Percentiles rank a stretch among this genome's conserved stretches.
Conservation (phyloP, 2,888 invertebrate species). For the Melinopterus prodromus region DNA sequence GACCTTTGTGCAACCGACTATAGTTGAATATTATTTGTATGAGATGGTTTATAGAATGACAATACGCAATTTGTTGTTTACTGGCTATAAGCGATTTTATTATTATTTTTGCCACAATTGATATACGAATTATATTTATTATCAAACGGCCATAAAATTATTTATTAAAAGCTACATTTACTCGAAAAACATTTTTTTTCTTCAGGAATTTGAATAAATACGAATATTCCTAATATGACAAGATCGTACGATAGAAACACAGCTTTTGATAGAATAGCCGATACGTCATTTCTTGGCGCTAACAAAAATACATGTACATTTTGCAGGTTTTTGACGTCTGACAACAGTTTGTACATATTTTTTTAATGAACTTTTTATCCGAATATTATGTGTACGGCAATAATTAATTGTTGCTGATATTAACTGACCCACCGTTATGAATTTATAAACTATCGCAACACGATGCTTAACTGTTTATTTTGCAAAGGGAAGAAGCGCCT, state of each 20-base stretch:
- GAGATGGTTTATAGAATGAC: too few relatives aligned
- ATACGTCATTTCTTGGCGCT: not conserved
- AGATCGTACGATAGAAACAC: not conserved
- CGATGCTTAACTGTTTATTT: constrained; percentile 34
- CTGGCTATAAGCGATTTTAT: too few relatives aligned
- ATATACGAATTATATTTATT: too few relatives aligned
- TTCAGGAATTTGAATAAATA: too few relatives aligned
- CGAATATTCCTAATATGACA: too few relatives aligned
- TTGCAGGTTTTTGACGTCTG: not conserved
- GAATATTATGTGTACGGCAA: not conserved
- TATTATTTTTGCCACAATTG: too few relatives aligned
- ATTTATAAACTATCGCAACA: not conserved
- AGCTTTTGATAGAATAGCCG: not conserved
- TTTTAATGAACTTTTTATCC: not conserved
- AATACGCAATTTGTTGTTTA: too few relatives aligned
- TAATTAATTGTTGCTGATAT: not conserved
- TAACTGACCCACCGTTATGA: not conserved
- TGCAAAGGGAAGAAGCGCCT: constrained; percentile 30
- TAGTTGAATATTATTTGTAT: too few relatives aligned
- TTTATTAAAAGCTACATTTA: too few relatives aligned
- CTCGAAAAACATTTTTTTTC: too few relatives aligned
- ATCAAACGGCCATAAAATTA: too few relatives aligned
- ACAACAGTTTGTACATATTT: not conserved
- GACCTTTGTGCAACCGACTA: too few relatives aligned
- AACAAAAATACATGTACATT: not conserved